A percentile compares a stretch with the other conserved stretches of the same genome.
Conservation (phyloP, 1,140 invertebrate genomes). For the Cataglyphis hispanica region DNA sequence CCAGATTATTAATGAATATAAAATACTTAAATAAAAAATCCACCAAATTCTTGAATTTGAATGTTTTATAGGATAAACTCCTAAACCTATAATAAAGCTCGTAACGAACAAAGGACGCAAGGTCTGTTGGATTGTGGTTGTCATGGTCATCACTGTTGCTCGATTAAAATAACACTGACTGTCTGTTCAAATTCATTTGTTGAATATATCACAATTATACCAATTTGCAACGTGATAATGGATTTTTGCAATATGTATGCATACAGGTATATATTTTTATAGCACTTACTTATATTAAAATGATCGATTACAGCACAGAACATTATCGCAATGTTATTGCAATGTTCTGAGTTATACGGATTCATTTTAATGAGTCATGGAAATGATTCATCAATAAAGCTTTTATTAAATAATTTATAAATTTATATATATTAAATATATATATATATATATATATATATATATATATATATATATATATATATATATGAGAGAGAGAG, state of each 20-base stretch:
- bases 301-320: background rate
- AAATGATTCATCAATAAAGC: background rate
- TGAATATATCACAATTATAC: background rate
- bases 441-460: too few species aligned
- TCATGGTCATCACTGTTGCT: background rate
- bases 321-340: too few species aligned
- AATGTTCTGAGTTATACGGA: too few species aligned
- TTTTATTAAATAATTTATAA: too few species aligned
- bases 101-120: background rate
- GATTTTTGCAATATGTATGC: background rate
- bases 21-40: background rate
- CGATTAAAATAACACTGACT: background rate
- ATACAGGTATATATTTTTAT: background rate
- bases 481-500: too few species aligned
- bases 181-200: background rate
- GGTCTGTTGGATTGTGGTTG: background rate
- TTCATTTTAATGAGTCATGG: too few species aligned
- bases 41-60: background rate
- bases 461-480: too few species aligned
- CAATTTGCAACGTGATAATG: background rate
- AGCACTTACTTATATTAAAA: slow-evolving; percentile 12
- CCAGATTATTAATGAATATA: background rate
- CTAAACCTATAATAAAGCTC: slow-evolving; percentile 20
- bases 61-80: background rate
- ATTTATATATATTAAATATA: too few species aligned